Percentiles rank a stretch among this genome's conserved stretches.
phyloP scores from a whole-genome alignment of 1,140 invertebrate species.

The Lasaia peninsularis region DNA sequence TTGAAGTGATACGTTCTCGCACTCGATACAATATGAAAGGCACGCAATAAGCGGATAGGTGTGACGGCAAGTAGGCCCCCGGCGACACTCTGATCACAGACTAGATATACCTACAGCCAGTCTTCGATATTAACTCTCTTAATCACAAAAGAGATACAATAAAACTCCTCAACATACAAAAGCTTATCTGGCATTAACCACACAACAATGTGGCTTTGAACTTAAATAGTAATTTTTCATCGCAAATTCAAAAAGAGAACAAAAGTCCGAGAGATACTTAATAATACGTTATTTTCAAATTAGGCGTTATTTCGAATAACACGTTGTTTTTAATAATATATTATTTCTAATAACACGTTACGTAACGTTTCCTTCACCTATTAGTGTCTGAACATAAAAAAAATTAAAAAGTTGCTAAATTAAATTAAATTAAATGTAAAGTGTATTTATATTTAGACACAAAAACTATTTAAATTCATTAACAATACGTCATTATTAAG shows the following conservation, averaged over 20 bases:
- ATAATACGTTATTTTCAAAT: background rate
- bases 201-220: slow-evolving; percentile 17
- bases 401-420: too few species aligned
- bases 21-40: slow-evolving; percentile 69
- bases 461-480: too few species aligned
- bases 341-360: too few species aligned
- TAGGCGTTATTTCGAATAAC: too few species aligned
- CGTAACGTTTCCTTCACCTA: too few species aligned
- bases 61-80: slow-evolving; percentile 70
- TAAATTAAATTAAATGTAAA: too few species aligned
- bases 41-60: slow-evolving; percentile 74
- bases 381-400: too few species aligned
- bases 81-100: slow-evolving; percentile 74
- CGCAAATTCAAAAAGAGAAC: slow-evolving; percentile 26
- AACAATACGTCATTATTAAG: too few species aligned
- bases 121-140: slow-evolving; percentile 67
- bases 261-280: slow-evolving; percentile 4
- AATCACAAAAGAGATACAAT: slow-evolving; percentile 42
- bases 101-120: slow-evolving; percentile 73
- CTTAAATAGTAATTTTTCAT: slow-evolving; percentile 19
- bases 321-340: too few species aligned
- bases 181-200: slow-evolving; percentile 14
- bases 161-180: slow-evolving; percentile 25
- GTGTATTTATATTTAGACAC: too few species aligned
- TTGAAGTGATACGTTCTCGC: slow-evolving; percentile 43